phyloP scores from a whole-genome alignment of 2,113 vertebrate genomes.

The Glaucidium brasilianum region DNA sequence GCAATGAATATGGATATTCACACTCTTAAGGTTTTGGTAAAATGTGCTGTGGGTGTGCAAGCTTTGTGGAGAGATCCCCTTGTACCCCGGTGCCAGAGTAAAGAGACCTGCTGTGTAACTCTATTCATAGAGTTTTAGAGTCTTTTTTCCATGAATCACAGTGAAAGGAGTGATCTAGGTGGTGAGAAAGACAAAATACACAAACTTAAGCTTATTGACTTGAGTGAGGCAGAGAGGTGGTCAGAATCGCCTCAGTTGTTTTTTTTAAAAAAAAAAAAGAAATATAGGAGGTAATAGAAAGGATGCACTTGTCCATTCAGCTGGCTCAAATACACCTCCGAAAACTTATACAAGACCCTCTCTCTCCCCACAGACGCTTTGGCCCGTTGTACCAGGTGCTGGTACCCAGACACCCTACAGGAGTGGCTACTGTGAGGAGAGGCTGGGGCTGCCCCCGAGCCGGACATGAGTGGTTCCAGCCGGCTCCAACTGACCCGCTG shows the following conservation, averaged over 20 bases:
- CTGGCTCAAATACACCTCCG: background rate
- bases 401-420: background rate
- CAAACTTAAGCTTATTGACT: background rate
- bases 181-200: background rate
- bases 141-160: background rate
- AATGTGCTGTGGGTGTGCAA: no score
- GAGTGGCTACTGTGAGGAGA: background rate
- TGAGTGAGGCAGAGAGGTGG: background rate
- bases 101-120: no score
- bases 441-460: accelerated
- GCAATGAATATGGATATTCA: no score
- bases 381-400: no score
- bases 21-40: no score
- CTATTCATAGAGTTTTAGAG: no score
- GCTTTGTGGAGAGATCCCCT: no score
- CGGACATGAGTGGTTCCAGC: accelerated
- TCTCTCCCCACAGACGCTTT: background rate
- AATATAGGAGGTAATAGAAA: background rate
- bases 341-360: background rate
- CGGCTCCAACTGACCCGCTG: accelerated
- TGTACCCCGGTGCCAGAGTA: no score
- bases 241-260: background rate
- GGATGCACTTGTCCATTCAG: background rate
- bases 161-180: background rate
- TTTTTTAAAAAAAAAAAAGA: background rate